These are phyloP conservation scores for Hymenochirus boettgeri DNA, from an alignment of 2,113 vertebrate species.

Conservation along the genomic window DNA sequence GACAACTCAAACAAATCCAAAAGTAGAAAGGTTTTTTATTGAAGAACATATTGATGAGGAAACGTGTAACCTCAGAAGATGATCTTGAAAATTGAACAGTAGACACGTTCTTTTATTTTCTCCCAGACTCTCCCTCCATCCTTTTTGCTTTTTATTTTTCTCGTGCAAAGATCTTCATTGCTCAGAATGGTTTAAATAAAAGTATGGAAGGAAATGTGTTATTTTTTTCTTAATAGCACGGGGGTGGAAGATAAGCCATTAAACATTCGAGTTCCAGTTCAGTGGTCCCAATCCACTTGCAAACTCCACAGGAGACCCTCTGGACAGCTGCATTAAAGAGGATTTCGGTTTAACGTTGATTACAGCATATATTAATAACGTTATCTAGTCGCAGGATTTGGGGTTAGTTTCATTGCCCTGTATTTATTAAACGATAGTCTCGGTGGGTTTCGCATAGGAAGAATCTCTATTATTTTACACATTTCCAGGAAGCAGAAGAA, in stretches of 20 bases:
- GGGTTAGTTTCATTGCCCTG: background rate
- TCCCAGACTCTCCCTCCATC: too few species aligned
- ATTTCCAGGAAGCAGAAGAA: background rate
- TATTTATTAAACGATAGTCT: background rate
- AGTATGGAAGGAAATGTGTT: too few species aligned
- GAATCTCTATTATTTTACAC: conserved; percentile 6
- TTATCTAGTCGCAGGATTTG: conserved; percentile 7
- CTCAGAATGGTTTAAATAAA: too few species aligned
- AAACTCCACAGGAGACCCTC: background rate
- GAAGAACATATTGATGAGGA: too few species aligned
- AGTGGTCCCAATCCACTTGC: background rate
- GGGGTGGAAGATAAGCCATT: background rate
- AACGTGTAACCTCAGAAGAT: too few species aligned
- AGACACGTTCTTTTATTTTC: too few species aligned
- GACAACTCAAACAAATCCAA: too few species aligned
- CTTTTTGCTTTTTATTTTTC: too few species aligned
- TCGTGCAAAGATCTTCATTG: too few species aligned
- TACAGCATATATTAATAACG: background rate
- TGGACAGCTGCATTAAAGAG: background rate
- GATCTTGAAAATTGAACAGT: too few species aligned
- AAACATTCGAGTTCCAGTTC: background rate
- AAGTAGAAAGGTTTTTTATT: too few species aligned
- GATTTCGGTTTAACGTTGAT: background rate
- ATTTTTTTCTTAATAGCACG: too few species aligned
- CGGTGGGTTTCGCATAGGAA: conserved; percentile 5